Evolutionary conservation across 2,888 invertebrate genomes (phyloP).

Genomic region (Thecophora atra): DNA sequence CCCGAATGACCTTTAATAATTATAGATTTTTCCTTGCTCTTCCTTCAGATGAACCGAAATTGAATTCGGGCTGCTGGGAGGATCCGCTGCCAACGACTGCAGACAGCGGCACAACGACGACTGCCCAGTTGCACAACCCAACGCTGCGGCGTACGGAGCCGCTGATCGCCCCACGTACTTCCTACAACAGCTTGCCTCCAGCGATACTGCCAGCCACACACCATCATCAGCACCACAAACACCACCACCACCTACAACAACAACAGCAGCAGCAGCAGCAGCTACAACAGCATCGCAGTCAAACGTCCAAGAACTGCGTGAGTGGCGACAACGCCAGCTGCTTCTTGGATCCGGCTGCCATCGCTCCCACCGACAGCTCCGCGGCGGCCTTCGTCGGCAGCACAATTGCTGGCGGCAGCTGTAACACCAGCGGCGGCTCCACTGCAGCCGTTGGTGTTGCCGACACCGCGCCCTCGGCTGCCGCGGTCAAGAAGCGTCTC

Average conservation of each 20-base stretch:
- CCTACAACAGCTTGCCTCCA: constrained; percentile 52
- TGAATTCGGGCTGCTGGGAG: constrained; percentile 82
- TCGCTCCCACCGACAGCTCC: constrained; percentile 42
- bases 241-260: constrained; percentile 51
- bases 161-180: constrained; percentile 49
- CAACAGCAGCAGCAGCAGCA: constrained; percentile 49
- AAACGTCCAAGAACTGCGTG: constrained; percentile 43
- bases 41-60: constrained; percentile 78
- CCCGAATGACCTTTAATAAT: neutral
- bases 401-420: constrained; percentile 63
- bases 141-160: constrained; percentile 59
- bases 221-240: constrained; percentile 53
- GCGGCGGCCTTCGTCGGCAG: constrained; percentile 50
- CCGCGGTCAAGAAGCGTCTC: constrained; percentile 46
- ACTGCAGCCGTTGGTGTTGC: constrained; percentile 48
- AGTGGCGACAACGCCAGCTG: constrained; percentile 42
- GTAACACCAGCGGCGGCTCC: constrained; percentile 61
- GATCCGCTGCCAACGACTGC: constrained; percentile 67
- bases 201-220: constrained; percentile 49
- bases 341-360: constrained; percentile 18
- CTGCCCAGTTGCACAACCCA: constrained; percentile 60
- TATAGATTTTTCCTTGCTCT: neutral
- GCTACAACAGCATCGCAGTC: constrained; percentile 44
- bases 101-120: constrained; percentile 55
- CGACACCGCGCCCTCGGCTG: constrained; percentile 44